These are phyloP conservation scores for Troides aeacus DNA, from an alignment of 2,888 invertebrate species.

Conservation along the genomic window DNA sequence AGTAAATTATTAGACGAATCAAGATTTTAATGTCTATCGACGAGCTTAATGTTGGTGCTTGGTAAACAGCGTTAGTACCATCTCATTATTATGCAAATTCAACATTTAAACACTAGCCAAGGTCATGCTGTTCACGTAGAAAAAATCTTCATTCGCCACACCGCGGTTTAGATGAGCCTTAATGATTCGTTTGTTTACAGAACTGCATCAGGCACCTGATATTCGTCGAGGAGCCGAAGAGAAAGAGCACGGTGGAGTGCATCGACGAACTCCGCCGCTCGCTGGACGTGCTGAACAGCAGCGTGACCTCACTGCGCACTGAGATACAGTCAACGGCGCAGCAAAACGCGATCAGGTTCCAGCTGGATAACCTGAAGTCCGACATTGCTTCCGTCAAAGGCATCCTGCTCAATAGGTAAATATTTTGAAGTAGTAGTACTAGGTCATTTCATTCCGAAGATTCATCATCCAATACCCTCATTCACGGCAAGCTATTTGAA, in stretches of 20 bases:
- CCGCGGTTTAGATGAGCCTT: too few relatives aligned
- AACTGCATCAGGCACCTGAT: constrained; percentile 69
- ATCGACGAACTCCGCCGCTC: constrained; percentile 84
- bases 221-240: constrained; percentile 83
- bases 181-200: constrained; percentile 40
- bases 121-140: too few relatives aligned
- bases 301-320: constrained; percentile 82
- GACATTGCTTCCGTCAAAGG: constrained; percentile 87
- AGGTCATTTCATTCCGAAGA: too few relatives aligned
- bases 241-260: constrained; percentile 83
- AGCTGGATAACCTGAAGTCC: constrained; percentile 83
- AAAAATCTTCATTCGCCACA: too few relatives aligned
- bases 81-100: too few relatives aligned
- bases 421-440: background rate
- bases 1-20: too few relatives aligned
- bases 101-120: too few relatives aligned
- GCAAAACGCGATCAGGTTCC: constrained; percentile 76
- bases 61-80: too few relatives aligned
- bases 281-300: constrained; percentile 83
- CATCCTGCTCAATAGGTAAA: constrained; percentile 83
- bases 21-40: too few relatives aligned
- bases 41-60: too few relatives aligned
- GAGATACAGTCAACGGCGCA: constrained; percentile 80
- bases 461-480: too few relatives aligned
- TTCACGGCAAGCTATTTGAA: too few relatives aligned